Percentiles rank a stretch among this genome's conserved stretches.
phyloP scores from a whole-genome alignment of 2,888 invertebrate genomes.

The Vandiemenella viatica region DNA sequence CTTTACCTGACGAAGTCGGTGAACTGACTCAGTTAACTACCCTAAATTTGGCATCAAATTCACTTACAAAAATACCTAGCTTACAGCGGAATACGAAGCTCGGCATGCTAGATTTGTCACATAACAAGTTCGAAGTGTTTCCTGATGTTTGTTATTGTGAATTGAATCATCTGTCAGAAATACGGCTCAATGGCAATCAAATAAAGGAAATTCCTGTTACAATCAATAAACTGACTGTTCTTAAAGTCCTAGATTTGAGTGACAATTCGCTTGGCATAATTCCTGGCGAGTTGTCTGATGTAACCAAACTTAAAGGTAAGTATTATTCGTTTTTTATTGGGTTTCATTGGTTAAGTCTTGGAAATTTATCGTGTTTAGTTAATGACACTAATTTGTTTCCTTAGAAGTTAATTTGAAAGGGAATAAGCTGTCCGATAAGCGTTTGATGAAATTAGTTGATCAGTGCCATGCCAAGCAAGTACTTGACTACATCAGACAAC shows the following conservation, averaged over 20 bases:
- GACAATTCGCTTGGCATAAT: conserved; percentile 27
- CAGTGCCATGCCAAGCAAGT: conserved; percentile 62
- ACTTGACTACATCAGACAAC: conserved; percentile 56
- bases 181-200: conserved; percentile 26
- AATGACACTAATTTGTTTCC: conserved; percentile 18
- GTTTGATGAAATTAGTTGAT: conserved; percentile 56
- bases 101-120: conserved; percentile 46
- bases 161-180: conserved; percentile 24
- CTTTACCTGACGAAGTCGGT: conserved; percentile 42
- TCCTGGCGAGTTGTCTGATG: conserved; percentile 29
- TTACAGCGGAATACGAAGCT: conserved; percentile 40
- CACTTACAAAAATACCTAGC: conserved; percentile 44
- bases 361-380: neutral
- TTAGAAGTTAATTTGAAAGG: conserved; percentile 55
- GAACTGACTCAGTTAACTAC: conserved; percentile 46
- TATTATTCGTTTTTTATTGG: neutral
- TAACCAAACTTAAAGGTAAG: conserved; percentile 28
- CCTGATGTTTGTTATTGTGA: conserved; percentile 20
- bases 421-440: conserved; percentile 56
- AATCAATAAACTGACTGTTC: conserved; percentile 25
- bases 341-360: neutral
- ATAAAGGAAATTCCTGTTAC: conserved; percentile 27
- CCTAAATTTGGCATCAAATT: conserved; percentile 52
- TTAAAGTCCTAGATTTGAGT: conserved; percentile 29
- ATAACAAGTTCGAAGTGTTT: conserved; percentile 36